Evolutionary conservation across 2,113 vertebrate genomes (phyloP).

Genomic region (Dunckerocampus dactyliophorus): DNA sequence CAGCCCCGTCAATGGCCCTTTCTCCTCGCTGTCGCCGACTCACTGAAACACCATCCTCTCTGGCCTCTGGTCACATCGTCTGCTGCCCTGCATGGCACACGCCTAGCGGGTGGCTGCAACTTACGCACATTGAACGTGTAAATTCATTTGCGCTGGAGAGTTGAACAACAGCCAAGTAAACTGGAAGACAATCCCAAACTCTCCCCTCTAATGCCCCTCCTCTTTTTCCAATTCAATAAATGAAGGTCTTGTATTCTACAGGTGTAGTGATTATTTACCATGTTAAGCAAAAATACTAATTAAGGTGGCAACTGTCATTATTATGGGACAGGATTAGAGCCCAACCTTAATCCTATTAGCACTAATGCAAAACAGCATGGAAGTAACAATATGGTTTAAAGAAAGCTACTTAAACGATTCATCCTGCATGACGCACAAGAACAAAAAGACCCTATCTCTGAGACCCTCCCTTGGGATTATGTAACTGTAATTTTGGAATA

Average conservation of each 20-base stretch:
- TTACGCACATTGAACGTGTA: constrained; percentile 66
- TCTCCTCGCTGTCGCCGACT: constrained; percentile 56
- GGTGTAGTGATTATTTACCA: constrained; percentile 46
- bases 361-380: constrained; percentile 32
- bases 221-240: constrained; percentile 56
- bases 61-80: constrained; percentile 48
- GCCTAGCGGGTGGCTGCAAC: constrained; percentile 68
- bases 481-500: too few relatives aligned
- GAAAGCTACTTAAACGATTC: constrained; percentile 13
- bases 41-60: constrained; percentile 54
- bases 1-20: constrained; percentile 72
- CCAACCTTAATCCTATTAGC: constrained; percentile 21
- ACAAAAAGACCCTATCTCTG: constrained; percentile 9
- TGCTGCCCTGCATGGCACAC: constrained; percentile 55
- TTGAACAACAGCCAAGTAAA: constrained; percentile 62
- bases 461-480: not conserved
- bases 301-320: constrained; percentile 61
- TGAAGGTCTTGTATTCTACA: constrained; percentile 63
- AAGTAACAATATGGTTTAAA: constrained; percentile 5
- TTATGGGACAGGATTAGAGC: constrained; percentile 39
- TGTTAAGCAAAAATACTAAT: constrained; percentile 61
- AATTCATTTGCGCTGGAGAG: constrained; percentile 71
- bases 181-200: constrained; percentile 11
- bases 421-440: constrained; percentile 15
- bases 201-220: constrained; percentile 18